Conservation (phyloP, 2,888 invertebrate species). For the Steinernema hermaphroditum region DNA sequence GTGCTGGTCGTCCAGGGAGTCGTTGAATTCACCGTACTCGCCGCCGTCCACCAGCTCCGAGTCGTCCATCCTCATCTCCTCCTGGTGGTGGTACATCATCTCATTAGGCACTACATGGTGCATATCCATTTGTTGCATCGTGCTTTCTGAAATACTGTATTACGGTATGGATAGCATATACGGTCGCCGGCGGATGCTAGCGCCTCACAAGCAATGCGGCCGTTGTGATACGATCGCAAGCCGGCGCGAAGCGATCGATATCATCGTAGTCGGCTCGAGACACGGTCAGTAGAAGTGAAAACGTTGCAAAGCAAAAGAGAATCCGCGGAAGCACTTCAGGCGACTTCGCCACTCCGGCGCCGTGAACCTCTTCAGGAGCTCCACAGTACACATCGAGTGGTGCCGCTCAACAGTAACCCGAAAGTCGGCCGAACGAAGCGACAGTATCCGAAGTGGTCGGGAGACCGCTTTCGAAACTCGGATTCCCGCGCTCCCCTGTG, state of each 20-base stretch:
- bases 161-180: background rate
- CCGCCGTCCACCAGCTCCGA: conserved; percentile 17
- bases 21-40: conserved; percentile 22
- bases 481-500: conserved; percentile 2
- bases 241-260: conserved; percentile 11
- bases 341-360: too few relatives aligned
- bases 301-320: conserved; percentile 20
- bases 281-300: conserved; percentile 11
- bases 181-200: background rate
- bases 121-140: conserved; percentile 19
- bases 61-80: conserved; percentile 6
- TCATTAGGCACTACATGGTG: conserved; percentile 5
- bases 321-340: too few relatives aligned
- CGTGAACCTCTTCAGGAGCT: background rate
- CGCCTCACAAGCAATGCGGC: background rate
- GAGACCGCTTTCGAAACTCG: background rate
- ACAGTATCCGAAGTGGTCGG: conserved; percentile 24
- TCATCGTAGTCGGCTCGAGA: conserved; percentile 25
- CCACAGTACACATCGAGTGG: background rate
- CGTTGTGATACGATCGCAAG: conserved; percentile 7
- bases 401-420: conserved; percentile 13
- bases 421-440: background rate
- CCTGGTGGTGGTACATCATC: conserved; percentile 25
- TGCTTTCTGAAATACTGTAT: background rate
- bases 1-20: background rate